A percentile compares a stretch with the other conserved stretches of the same genome.
Evolutionary conservation across 1,140 invertebrate genomes (phyloP).

Genomic region (fruit fly (Drosophila melanogaster)): Release_6_plus_ISO1_MT NC_004354.4:22827001-22827500

Average conservation of each 20-base stretch:
- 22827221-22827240: constrained; percentile 17
- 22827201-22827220: constrained; percentile 16
- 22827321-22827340: constrained; percentile 73
- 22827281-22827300: constrained; percentile 54
- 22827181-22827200: constrained; percentile 36
- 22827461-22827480: constrained; percentile 42
- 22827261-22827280: constrained; percentile 15
- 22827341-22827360: constrained; percentile 14
- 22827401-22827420: constrained; percentile 35
- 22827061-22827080: constrained; percentile 26
- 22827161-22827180: constrained; percentile 77
- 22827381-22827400: constrained; percentile 16
- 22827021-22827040: constrained; percentile 12
- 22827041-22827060: constrained; percentile 17
- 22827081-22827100: constrained; percentile 70
- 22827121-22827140: constrained; percentile 48
- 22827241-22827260: too few species aligned
- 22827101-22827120: constrained; percentile 67
- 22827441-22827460: constrained; percentile 34
- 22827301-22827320: constrained; percentile 82
- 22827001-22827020: constrained; percentile 24
- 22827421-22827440: constrained; percentile 2
- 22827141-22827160: constrained; percentile 71
- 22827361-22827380: constrained; percentile 15
- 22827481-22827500: constrained; percentile 15